A percentile compares a stretch with the other conserved stretches of the same genome.
Evolutionary conservation across 2,113 vertebrate species (phyloP).

Genomic region (Pyxicephalus adspersus): DNA sequence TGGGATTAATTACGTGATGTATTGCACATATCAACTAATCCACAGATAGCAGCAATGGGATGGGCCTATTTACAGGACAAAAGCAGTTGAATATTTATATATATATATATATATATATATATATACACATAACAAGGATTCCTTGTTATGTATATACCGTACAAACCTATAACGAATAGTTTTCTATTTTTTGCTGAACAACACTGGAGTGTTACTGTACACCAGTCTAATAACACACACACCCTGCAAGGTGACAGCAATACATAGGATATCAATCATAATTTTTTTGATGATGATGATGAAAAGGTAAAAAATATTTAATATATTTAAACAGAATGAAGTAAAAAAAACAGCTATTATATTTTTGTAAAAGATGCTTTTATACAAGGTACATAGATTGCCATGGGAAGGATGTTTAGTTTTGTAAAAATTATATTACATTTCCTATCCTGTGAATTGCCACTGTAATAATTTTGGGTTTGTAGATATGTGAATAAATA

Average conservation of each 20-base stretch:
- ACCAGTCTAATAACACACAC: no score
- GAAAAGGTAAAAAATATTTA: constrained; percentile 18
- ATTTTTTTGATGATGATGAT: background rate
- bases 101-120: no score
- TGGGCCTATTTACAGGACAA: no score
- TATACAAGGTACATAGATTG: background rate
- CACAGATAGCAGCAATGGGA: no score
- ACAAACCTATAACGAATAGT: no score
- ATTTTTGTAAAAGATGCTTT: constrained; percentile 27
- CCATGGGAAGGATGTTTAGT: background rate
- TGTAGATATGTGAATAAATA: background rate
- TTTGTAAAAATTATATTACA: background rate
- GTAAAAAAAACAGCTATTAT: background rate
- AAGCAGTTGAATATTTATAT: no score
- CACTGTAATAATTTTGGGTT: background rate
- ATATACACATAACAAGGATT: no score
- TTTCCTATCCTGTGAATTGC: background rate
- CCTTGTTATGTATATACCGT: no score
- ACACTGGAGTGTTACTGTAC: no score
- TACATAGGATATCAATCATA: background rate
- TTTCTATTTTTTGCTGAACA: no score
- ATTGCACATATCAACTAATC: no score
- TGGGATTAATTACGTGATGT: no score
- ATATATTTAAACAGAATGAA: constrained; percentile 41
- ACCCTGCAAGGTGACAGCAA: constrained; percentile 13